Evolutionary conservation across 2,888 invertebrate genomes (phyloP).

Genomic region (Eucera pruinosa): DNA sequence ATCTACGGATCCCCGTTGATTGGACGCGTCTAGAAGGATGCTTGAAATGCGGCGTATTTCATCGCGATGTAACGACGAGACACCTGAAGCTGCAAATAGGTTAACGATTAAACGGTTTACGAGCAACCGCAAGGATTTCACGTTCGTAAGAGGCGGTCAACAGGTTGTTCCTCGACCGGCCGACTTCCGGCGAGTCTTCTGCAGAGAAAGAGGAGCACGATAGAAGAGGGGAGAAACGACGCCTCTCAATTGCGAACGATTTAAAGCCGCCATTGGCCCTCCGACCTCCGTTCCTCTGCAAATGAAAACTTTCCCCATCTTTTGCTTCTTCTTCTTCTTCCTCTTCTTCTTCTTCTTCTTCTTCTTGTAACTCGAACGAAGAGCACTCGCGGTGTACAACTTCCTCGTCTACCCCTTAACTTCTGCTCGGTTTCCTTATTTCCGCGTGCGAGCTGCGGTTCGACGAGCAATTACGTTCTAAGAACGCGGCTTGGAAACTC

Average conservation of each 20-base stretch:
- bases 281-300: conserved; percentile 63
- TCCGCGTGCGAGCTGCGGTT: conserved; percentile 70
- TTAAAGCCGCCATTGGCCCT: conserved; percentile 69
- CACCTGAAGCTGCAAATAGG: conserved; percentile 34
- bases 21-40: neutral
- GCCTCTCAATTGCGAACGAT: conserved; percentile 72
- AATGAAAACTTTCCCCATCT: conserved; percentile 72
- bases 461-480: conserved; percentile 67
- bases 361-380: conserved; percentile 55
- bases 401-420: conserved; percentile 48
- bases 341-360: conserved; percentile 48
- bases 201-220: conserved; percentile 46
- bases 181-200: conserved; percentile 63
- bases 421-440: conserved; percentile 68
- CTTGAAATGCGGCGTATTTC: neutral
- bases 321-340: conserved; percentile 47
- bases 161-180: conserved; percentile 67
- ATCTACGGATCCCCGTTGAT: too few relatives aligned
- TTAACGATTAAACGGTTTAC: conserved; percentile 52
- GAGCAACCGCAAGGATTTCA: conserved; percentile 39
- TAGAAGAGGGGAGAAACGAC: conserved; percentile 48
- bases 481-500: conserved; percentile 56
- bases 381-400: conserved; percentile 53
- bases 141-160: conserved; percentile 59
- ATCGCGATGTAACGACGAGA: conserved; percentile 5